Base-by-base conservation (phyloP, 2,797 vertebrate genomes). In the Neosilurus hyrtlii region DNA sequence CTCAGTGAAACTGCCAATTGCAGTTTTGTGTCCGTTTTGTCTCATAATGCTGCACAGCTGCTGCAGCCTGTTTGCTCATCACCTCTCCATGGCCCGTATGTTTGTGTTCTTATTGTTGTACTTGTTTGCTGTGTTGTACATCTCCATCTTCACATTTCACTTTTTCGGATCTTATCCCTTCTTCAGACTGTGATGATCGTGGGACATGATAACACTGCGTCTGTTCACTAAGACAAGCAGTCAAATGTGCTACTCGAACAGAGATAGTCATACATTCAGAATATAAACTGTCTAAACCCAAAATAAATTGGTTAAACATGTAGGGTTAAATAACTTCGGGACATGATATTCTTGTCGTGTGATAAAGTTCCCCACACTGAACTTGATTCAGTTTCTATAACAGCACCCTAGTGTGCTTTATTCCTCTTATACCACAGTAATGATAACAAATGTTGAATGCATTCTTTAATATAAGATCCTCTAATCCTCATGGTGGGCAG, bases 11-110 rank as follows among this genome's bases (percentile, higher is more conserved):
- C 67, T 66, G 83, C 81, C 89, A 90, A 88, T 89, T 81, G 77
- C 85, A 82, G 82, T 78, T 83, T 88, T 83, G 82, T 89, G 89
- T 88, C 86, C 83, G 63, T 88, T 89, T 85, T 89, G 86, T 88
- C 72, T 75, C 83, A 85, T 77, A 79, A 78, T 83, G 82, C 71
- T 54, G 49, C 83, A 86, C 87, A 88, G 84, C 86, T 86, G 83
- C 84, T 81, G 82, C 75, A 61, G 77, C 82, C 82, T 30, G 80
- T 77, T 26, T 63, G 30, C 68, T 37, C 57, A 7, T 79, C 77
- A 86, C 76, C 86, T 86, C 81, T 82, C 68, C 37, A 20, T 54
- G 81, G 85, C 80, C 82, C 22, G 20, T 54, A 62, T 80, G 67
- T 78, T 57, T 71, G 67, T 83, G 78, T 86, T 54, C 77, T 83